Conservation (phyloP, 1,140 invertebrate species). For the Wiebesia pumilae region DNA sequence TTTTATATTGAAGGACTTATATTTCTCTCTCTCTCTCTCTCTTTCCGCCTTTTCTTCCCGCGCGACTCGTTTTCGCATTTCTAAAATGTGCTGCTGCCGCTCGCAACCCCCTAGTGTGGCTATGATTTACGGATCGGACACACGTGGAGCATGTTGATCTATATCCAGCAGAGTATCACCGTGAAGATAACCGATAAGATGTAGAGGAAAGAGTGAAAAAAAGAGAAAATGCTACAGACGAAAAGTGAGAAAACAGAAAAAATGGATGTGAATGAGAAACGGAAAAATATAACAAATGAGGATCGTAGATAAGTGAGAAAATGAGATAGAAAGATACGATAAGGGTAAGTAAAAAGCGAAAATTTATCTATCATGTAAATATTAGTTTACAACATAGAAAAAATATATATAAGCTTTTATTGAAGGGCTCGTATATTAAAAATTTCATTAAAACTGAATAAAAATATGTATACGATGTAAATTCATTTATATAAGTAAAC, state of each 20-base stretch:
- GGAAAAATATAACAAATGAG: constrained; percentile 6
- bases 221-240: neutral
- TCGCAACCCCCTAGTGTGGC: neutral
- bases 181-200: constrained; percentile 23
- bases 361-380: constrained; percentile 15
- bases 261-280: neutral
- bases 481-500: too few relatives aligned
- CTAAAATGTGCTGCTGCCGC: constrained; percentile 26
- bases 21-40: neutral
- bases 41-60: neutral
- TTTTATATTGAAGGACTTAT: neutral
- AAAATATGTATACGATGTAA: neutral
- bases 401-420: neutral
- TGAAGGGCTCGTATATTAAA: neutral
- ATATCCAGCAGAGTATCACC: constrained; percentile 25
- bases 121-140: constrained; percentile 50
- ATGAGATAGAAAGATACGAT: neutral
- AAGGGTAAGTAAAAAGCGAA: neutral
- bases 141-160: constrained; percentile 51
- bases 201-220: neutral
- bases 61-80: constrained; percentile 39
- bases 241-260: neutral
- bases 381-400: neutral
- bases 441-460: neutral
- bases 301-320: neutral